These are phyloP conservation scores for Enteromius unitaeniatus DNA, from an alignment of 2,797 vertebrate genomes.

Conservation along the genomic window DNA sequence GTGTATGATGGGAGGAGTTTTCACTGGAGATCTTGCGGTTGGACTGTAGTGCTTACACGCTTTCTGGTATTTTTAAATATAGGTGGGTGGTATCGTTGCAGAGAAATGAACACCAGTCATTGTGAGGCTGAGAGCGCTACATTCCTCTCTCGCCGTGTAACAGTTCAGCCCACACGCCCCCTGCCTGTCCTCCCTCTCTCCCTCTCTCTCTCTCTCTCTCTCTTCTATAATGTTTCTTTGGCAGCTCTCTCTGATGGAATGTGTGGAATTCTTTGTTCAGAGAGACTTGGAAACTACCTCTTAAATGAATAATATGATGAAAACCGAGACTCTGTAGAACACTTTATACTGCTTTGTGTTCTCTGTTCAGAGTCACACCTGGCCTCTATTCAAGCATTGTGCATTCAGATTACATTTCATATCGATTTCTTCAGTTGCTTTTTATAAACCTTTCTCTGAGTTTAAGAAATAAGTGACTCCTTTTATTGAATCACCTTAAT, in stretches of 20 bases:
- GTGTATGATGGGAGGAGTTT: not conserved
- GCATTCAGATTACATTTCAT: not conserved
- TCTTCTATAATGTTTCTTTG: constrained; percentile 31
- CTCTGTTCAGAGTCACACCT: not conserved
- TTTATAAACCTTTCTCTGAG: not conserved
- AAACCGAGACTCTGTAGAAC: not conserved
- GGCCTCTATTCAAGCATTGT: not conserved
- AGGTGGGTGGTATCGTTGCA: constrained; percentile 38
- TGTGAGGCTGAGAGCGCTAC: constrained; percentile 21
- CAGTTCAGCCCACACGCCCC: constrained; percentile 13
- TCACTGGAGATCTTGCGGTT: constrained; percentile 1
- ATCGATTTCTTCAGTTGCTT: not conserved
- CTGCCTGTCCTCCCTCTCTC: not conserved
- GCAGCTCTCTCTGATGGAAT: constrained; percentile 41
- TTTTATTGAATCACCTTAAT: not conserved
- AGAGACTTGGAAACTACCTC: not conserved
- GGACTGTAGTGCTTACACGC: constrained; percentile 19
- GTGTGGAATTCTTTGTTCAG: constrained; percentile 53
- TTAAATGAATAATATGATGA: not conserved
- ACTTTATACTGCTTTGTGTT: not conserved
- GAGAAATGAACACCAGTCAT: constrained; percentile 39
- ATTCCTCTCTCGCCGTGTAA: constrained; percentile 25
- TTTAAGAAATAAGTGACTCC: not conserved
- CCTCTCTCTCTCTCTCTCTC: not conserved
- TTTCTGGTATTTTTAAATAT: constrained; percentile 42